These are phyloP conservation scores for Notiomystis cincta DNA, from an alignment of 2,113 vertebrate species.

Conservation along the genomic window DNA sequence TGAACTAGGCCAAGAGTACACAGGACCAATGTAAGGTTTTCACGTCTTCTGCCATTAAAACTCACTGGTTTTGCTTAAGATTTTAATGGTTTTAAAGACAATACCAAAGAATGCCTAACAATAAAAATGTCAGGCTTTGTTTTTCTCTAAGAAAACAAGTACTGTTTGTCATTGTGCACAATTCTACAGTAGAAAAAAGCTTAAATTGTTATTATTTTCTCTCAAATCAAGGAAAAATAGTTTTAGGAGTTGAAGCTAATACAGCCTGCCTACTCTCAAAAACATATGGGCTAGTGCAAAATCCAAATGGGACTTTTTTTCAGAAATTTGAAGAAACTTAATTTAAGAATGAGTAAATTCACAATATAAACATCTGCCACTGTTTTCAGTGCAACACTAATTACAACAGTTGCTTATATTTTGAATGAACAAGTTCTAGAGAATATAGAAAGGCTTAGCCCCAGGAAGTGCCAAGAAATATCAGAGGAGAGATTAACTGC, in stretches of 20 bases:
- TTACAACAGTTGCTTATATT: not conserved
- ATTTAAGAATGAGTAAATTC: not conserved
- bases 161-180: not conserved
- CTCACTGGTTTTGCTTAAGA: not conserved
- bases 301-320: not conserved
- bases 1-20: not conserved
- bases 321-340: not conserved
- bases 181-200: not conserved
- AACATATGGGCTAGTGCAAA: not conserved
- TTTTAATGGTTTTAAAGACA: not conserved
- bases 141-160: not conserved
- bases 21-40: not conserved
- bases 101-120: not conserved
- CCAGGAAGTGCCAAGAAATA: conserved; percentile 18
- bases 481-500: not conserved
- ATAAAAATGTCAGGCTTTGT: not conserved
- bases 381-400: not conserved
- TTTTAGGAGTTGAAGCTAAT: not conserved
- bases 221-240: not conserved
- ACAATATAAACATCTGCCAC: not conserved
- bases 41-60: not conserved
- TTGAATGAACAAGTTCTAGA: not conserved
- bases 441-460: not conserved
- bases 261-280: not conserved
- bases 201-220: not conserved